Base-by-base conservation (phyloP, 2,113 vertebrate genomes). In the Anas platyrhynchos region DNA sequence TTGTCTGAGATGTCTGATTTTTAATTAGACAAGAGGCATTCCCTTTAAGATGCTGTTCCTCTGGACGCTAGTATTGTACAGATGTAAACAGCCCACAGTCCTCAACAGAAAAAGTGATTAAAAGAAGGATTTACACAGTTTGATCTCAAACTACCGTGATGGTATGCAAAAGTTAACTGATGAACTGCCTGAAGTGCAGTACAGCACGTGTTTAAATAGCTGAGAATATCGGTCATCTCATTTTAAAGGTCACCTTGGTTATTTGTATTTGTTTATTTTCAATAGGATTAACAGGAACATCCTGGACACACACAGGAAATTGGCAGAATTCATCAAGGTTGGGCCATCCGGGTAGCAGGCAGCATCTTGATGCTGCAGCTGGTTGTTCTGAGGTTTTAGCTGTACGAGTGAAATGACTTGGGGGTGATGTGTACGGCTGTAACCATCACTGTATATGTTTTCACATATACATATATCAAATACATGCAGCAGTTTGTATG, bases 1-100 rank as follows among this genome's bases (percentile, higher is more conserved):
- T 95, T 89, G 73, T 91, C 86, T 95, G 75, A 32, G 77, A 83
- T 93, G 78, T 95, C 91, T 98, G 96, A 97, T 97, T 98, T 97
- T 89, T 59, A 91, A 61, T 76, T 82, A 92, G 88, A 95, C 73
- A 93, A 72, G 22, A 58, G 65, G 17, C 67, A 72, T 93, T 88
- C 44, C 90, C 58, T 85, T 86, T 46, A 67, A 83, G 72, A 71
- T 72, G 41, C 46, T 59, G 71, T 81, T 93, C 71, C 83, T 95
- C 93, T 82, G 83, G n/a, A 46, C 41, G 46, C 59, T 92, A 69
- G 91, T 26, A 48, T 23, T 88, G 78, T 78, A 83, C 77, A 89
- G 62, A 56, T 89, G 80, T 81, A 94, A 96, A 87, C 52, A 56
- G 36, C 22, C 93, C 38, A 34, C 76, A 20, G 89, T 36, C 59